Evolutionary conservation across 2,797 vertebrate genomes (phyloP).

Genomic region (Danio kyathit): DNA sequence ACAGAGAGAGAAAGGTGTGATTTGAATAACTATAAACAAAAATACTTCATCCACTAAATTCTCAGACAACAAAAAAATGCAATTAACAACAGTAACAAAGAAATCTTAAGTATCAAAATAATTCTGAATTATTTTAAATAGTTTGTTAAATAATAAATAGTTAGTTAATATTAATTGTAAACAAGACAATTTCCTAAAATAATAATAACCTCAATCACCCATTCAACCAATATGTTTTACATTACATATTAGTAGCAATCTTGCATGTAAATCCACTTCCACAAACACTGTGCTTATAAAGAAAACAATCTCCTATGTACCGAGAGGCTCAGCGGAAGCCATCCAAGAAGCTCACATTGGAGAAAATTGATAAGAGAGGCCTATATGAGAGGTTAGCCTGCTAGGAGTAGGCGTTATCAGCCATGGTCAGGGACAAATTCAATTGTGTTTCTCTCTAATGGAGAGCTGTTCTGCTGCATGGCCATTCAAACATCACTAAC

Average conservation of each 20-base stretch:
- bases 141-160: too few relatives aligned
- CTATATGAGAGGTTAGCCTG: constrained; percentile 53
- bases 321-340: constrained; percentile 21
- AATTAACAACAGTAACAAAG: too few relatives aligned
- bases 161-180: neutral
- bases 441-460: constrained; percentile 79
- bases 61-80: too few relatives aligned
- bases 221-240: neutral
- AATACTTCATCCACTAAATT: too few relatives aligned
- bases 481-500: constrained; percentile 74
- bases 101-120: too few relatives aligned
- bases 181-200: neutral
- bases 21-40: too few relatives aligned
- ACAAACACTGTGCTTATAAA: neutral
- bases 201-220: neutral
- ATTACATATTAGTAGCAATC: neutral
- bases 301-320: constrained; percentile 14
- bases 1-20: too few relatives aligned
- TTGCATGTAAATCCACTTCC: neutral
- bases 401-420: constrained; percentile 57
- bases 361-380: constrained; percentile 64
- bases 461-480: constrained; percentile 71
- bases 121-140: too few relatives aligned
- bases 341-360: constrained; percentile 21
- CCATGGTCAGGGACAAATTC: constrained; percentile 72